Percentiles rank a stretch among this genome's conserved stretches.
These are phyloP conservation scores for Tenthredo livida DNA, from an alignment of 2,888 invertebrate genomes.

Conservation along the genomic window DNA sequence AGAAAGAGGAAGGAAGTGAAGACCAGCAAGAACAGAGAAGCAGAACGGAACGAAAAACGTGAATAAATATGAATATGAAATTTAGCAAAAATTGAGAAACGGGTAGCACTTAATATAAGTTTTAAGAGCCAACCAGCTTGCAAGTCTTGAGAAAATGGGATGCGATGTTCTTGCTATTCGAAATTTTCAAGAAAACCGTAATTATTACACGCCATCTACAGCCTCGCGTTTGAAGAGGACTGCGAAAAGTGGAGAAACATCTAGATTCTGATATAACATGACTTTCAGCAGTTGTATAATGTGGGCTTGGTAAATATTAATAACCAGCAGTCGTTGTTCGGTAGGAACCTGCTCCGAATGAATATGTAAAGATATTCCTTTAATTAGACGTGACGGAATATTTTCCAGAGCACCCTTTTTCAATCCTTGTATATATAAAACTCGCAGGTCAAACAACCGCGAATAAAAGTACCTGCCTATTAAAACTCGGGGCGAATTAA, in stretches of 20 bases:
- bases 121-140: background rate
- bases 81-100: constrained; percentile 12
- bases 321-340: constrained; percentile 32
- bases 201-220: background rate
- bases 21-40: background rate
- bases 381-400: constrained; percentile 23
- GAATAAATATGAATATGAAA: constrained; percentile 23
- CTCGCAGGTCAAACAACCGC: constrained; percentile 2
- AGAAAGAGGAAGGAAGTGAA: background rate
- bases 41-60: background rate
- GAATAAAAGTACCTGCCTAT: background rate
- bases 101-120: constrained; percentile 24
- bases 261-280: constrained; percentile 11
- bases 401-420: background rate
- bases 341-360: background rate
- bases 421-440: background rate
- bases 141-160: background rate
- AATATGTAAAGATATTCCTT: constrained; percentile 44
- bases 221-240: background rate
- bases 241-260: background rate
- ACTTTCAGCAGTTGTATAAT: background rate
- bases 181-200: constrained; percentile 12
- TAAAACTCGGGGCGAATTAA: background rate
- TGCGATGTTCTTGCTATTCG: background rate
- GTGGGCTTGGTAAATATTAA: constrained; percentile 39